Percentiles rank a stretch among this genome's conserved stretches.
phyloP scores from a whole-genome alignment of 2,797 vertebrate genomes.

The Channa striata region DNA sequence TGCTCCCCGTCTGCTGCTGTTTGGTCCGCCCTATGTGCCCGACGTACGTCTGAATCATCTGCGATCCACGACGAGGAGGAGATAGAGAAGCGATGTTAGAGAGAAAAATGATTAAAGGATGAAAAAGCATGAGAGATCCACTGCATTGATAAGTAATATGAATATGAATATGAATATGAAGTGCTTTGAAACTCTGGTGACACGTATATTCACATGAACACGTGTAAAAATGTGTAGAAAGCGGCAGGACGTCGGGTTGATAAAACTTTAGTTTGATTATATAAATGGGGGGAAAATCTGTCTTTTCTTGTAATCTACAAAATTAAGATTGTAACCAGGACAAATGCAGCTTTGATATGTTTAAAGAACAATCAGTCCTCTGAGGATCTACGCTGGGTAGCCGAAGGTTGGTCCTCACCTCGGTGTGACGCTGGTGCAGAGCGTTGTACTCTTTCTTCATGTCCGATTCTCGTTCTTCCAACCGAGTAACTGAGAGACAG shows the following conservation, averaged over 20 bases:
- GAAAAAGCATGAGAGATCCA: neutral
- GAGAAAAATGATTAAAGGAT: neutral
- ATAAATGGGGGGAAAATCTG: too few relatives aligned
- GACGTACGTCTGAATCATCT: conserved; percentile 99
- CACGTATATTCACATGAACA: too few relatives aligned
- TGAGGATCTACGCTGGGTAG: too few relatives aligned
- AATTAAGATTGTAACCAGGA: too few relatives aligned
- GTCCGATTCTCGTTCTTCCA: conserved; percentile 96
- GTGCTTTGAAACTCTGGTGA: too few relatives aligned
- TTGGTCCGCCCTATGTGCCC: conserved; percentile 98
- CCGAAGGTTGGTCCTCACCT: conserved; percentile 82
- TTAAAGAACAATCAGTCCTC: too few relatives aligned
- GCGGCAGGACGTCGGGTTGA: too few relatives aligned
- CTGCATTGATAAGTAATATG: neutral
- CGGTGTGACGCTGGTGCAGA: conserved; percentile 97
- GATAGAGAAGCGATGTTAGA: neutral
- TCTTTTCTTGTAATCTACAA: too few relatives aligned
- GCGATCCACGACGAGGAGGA: conserved; percentile 11
- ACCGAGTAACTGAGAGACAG: conserved; percentile 88
- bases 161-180: too few relatives aligned
- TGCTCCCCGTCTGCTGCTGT: conserved; percentile 91
- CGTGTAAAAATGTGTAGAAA: too few relatives aligned
- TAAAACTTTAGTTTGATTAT: too few relatives aligned
- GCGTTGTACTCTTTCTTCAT: conserved; percentile 99
- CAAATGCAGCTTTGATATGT: too few relatives aligned